Evolutionary conservation across 2,113 vertebrate species (phyloP).

Genomic region (Nesoenas mayeri): DNA sequence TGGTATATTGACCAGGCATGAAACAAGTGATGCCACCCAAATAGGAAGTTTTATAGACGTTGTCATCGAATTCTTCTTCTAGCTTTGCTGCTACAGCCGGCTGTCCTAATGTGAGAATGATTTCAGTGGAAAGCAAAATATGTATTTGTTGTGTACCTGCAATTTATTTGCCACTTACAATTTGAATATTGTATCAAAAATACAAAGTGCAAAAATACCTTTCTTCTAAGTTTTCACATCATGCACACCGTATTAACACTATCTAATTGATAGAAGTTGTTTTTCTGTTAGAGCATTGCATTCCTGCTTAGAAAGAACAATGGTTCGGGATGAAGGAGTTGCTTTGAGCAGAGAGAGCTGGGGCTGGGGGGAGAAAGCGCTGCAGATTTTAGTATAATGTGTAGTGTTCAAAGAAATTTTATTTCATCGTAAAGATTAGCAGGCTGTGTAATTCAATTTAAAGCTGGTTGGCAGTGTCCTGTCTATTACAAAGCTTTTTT

Average conservation of each 20-base stretch:
- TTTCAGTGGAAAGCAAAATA: not conserved
- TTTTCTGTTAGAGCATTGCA: not conserved
- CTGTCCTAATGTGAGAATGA: not conserved
- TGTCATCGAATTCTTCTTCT: not conserved
- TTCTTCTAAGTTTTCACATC: not conserved
- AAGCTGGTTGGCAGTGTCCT: conserved; percentile 72
- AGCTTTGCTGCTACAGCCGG: not conserved
- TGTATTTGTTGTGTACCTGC: not conserved
- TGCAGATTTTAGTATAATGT: conserved; percentile 72
- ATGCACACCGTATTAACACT: not conserved
- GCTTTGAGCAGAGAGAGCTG: not conserved
- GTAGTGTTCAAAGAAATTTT: conserved; percentile 73
- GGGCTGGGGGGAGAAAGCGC: not conserved
- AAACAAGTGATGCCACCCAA: not conserved
- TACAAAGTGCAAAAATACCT: not conserved
- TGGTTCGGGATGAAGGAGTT: conserved; percentile 19
- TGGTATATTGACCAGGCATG: not conserved
- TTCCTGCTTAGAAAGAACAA: conserved; percentile 42
- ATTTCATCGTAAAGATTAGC: conserved; percentile 81
- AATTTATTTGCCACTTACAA: not conserved
- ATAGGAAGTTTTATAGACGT: not conserved
- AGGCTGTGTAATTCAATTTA: conserved; percentile 86
- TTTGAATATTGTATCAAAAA: not conserved
- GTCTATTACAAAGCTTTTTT: conserved; percentile 64
- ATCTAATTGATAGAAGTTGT: conserved; percentile 37